A percentile compares a stretch with the other conserved stretches of the same genome.
Conservation (phyloP, 2,888 invertebrate species). For the Zygogramma bicolorata region DNA sequence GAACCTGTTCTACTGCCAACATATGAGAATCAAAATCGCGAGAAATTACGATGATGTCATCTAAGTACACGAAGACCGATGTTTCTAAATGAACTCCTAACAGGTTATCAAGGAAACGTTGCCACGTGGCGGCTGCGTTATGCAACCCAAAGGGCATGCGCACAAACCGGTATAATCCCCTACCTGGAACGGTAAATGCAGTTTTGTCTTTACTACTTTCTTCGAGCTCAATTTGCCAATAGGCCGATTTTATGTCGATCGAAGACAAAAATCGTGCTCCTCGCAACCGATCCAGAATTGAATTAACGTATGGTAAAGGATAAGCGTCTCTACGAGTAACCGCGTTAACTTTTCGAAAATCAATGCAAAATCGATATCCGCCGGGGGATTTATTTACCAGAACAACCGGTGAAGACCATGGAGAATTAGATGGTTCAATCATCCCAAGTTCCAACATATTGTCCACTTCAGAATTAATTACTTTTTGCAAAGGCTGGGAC, state of each 20-base stretch:
- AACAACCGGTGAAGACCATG: conserved; percentile 21
- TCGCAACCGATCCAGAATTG: conserved; percentile 21
- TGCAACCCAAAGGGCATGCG: too few relatives aligned
- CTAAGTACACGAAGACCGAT: background rate
- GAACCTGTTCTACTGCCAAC: background rate
- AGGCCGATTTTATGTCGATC: conserved; percentile 26
- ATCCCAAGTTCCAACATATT: conserved; percentile 16
- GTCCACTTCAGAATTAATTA: conserved; percentile 21
- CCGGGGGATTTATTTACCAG: conserved; percentile 7
- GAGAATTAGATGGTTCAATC: conserved; percentile 7
- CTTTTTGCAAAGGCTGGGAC: conserved; percentile 14
- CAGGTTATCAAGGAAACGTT: background rate
- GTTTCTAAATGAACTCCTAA: background rate
- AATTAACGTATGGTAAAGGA: conserved; percentile 19
- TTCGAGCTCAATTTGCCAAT: conserved; percentile 19
- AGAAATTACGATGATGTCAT: background rate
- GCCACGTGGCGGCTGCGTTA: background rate
- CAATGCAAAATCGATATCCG: conserved; percentile 18
- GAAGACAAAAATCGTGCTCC: conserved; percentile 18
- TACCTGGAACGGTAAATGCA: too few relatives aligned
- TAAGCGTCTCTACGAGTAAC: conserved; percentile 18
- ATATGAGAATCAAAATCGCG: background rate
- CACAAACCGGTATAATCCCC: too few relatives aligned
- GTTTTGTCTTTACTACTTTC: background rate
- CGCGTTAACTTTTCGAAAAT: conserved; percentile 16